These are phyloP conservation scores for Falco novaeseelandiae DNA, from an alignment of 2,797 vertebrate species.

Conservation along the genomic window DNA sequence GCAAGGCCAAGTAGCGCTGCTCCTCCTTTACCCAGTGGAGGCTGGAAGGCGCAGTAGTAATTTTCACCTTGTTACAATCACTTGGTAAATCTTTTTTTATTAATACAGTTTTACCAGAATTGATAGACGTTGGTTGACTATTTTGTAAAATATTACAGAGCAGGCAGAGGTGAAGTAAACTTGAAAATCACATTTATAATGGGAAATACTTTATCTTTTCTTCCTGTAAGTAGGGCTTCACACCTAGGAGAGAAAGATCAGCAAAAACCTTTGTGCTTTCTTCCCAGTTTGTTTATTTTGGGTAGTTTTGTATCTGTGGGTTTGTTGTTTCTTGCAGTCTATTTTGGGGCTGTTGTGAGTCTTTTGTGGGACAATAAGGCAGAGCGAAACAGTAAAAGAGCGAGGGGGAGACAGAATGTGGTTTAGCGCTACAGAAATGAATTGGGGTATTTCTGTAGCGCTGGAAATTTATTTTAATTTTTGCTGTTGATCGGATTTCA, in stretches of 20 bases:
- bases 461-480: slow-evolving; percentile 1
- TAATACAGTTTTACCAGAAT: neutral
- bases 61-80: neutral
- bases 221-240: neutral
- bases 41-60: neutral
- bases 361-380: neutral
- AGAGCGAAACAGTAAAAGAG: neutral
- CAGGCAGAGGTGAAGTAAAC: neutral
- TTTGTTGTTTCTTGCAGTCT: neutral
- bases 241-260: neutral
- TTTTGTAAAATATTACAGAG: neutral
- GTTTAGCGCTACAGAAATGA: slow-evolving; percentile 12
- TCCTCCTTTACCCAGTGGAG: neutral
- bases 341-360: neutral
- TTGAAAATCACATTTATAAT: rapidly evolving
- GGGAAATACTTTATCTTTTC: neutral
- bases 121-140: neutral
- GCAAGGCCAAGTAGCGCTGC: neutral
- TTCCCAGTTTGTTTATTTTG: neutral
- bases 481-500: neutral
- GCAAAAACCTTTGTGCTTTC: neutral
- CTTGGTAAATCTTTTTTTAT: neutral
- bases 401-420: neutral
- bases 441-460: neutral
- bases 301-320: neutral